Percentiles rank a stretch among this genome's conserved stretches.
Conservation (phyloP, 2,113 vertebrate genomes). For the Thalassoma bifasciatum region DNA sequence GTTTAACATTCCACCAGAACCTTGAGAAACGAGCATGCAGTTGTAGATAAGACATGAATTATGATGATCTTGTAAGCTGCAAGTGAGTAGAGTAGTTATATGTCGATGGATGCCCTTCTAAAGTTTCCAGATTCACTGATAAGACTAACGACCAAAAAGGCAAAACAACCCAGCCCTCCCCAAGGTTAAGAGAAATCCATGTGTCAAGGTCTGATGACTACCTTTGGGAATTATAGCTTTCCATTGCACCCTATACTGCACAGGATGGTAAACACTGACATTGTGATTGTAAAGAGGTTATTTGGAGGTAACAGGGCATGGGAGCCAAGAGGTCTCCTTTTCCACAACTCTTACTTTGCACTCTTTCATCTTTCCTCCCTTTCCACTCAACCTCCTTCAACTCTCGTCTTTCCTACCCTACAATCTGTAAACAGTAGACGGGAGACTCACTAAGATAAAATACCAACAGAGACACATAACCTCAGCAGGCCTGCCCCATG, state of each 20-base stretch:
- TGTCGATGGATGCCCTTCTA: too few relatives aligned
- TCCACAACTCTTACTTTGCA: slow-evolving; percentile 5
- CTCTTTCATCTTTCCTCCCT: slow-evolving; percentile 21
- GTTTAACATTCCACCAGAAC: too few relatives aligned
- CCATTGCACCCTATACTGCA: slow-evolving; percentile 2
- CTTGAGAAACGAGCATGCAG: too few relatives aligned
- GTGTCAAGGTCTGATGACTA: slow-evolving; percentile 15
- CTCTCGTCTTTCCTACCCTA: neutral
- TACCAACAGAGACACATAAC: slow-evolving; percentile 49
- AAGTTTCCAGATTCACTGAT: too few relatives aligned
- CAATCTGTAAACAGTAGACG: slow-evolving; percentile 20
- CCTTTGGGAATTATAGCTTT: slow-evolving; percentile 15
- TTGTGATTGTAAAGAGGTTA: slow-evolving; percentile 22
- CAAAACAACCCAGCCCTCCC: neutral
- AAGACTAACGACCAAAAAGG: too few relatives aligned
- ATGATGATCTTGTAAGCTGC: too few relatives aligned
- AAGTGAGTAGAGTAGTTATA: too few relatives aligned
- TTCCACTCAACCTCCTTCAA: slow-evolving; percentile 1
- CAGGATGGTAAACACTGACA: slow-evolving; percentile 40
- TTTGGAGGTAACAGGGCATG: slow-evolving; percentile 30
- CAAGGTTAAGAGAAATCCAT: neutral
- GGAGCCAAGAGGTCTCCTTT: slow-evolving; percentile 14
- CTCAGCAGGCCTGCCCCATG: slow-evolving; percentile 50
- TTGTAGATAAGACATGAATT: too few relatives aligned
- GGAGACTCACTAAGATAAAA: slow-evolving; percentile 5